Evolutionary conservation across 2,113 vertebrate genomes (phyloP), one percentile per base, ranked within the genome.

Genomic region (Perca flavescens): DNA sequence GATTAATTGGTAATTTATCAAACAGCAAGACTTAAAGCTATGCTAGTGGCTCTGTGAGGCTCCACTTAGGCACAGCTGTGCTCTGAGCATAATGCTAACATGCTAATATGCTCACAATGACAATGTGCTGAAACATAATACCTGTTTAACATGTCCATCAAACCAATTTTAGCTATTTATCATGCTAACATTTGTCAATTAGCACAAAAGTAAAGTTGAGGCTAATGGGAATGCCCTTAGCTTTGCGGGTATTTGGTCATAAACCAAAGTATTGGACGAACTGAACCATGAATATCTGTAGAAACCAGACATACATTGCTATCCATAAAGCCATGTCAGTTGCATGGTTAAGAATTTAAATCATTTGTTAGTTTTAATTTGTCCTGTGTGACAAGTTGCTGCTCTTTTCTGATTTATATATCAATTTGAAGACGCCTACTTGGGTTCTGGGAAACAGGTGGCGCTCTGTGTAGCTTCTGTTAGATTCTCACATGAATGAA

Each of bases 401-500:
- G 34, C 6, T 34, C 34, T 17, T 16, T 19, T 68, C 17, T 53
- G 28, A 70, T n/a, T 70, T 25, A 22, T 64, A 19, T 6, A 53
- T 19, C 6, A 61, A 10, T 61, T 72, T 72, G 14, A 70, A 70
- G 36, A 62, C 62, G 46, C 25, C 10, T 34, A 21, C 28, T 57
- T 36, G 13, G 22, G 15, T 69, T 58, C 36, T 60, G 62, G 69
- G 75, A 60, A 21, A 22, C 22, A 68, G 57, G 40, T 73, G 60
- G 52, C 71, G 68, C 74, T 79, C 50, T 49, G 61, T 61, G 68
- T 53, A 25, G 15, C 57, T 36, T 78, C 73, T 70, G 74, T 74
- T 65, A 71, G 19, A 54, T 19, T 66, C 56, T 79, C 43, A 43
- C 25, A 50, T 77, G 69, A 79, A 83, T 76, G 54, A 69, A 83